phyloP scores from a whole-genome alignment of 2,888 invertebrate species.

The Heliothis peltigera region DNA sequence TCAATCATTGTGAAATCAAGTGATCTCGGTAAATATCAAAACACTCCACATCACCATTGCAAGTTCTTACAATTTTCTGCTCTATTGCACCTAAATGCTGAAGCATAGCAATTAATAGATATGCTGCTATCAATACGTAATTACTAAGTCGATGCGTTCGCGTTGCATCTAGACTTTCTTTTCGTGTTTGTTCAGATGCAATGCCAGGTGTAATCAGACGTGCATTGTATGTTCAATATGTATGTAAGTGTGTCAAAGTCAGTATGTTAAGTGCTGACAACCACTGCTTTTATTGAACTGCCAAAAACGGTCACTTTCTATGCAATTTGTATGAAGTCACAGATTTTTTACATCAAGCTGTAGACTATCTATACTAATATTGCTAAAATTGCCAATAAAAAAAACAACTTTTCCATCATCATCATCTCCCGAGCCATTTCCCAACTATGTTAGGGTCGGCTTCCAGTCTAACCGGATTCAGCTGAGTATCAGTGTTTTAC shows the following conservation, averaged over 20 bases:
- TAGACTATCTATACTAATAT: too few species aligned
- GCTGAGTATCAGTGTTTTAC: too few species aligned
- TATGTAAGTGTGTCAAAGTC: slow-evolving; percentile 56
- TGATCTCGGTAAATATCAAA: not conserved
- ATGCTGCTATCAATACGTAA: slow-evolving; percentile 45
- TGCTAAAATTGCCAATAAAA: too few species aligned
- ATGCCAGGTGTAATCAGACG: slow-evolving; percentile 3
- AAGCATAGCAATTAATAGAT: slow-evolving; percentile 34
- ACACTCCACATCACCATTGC: slow-evolving; percentile 20
- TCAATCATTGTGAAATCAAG: not conserved
- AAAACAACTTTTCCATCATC: too few species aligned
- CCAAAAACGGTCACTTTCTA: too few species aligned
- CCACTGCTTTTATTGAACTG: too few species aligned
- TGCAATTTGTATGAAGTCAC: too few species aligned
- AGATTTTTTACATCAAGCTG: too few species aligned
- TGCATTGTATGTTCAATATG: slow-evolving; percentile 20
- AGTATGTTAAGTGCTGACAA: slow-evolving; percentile 33
- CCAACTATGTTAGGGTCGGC: too few species aligned
- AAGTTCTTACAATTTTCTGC: slow-evolving; percentile 45
- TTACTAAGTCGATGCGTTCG: slow-evolving; percentile 34
- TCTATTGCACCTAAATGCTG: slow-evolving; percentile 34
- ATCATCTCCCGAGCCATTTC: too few species aligned
- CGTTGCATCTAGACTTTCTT: slow-evolving; percentile 27
- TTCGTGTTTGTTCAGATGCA: slow-evolving; percentile 47
- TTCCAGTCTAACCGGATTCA: too few species aligned